phyloP scores from a whole-genome alignment of 2,797 vertebrate genomes.

The Pantherophis vulpinus region DNA sequence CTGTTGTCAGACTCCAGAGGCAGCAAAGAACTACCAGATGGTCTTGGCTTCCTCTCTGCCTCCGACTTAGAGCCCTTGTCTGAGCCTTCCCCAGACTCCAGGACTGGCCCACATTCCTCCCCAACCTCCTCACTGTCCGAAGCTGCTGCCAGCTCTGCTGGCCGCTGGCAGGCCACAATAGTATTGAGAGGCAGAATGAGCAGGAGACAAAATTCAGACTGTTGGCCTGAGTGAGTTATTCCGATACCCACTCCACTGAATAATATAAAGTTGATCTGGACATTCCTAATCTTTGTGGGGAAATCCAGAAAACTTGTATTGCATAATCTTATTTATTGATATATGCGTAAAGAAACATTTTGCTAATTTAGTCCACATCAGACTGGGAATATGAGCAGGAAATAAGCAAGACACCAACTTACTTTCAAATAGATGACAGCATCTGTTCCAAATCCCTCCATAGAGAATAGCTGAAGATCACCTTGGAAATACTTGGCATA shows the following conservation, averaged over 20 bases:
- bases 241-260: neutral
- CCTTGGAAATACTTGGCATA: slow-evolving; percentile 97
- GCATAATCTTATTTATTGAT: neutral
- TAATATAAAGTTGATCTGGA: neutral
- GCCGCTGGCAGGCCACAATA: neutral
- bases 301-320: neutral
- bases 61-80: too few species aligned
- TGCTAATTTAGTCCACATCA: neutral
- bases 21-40: too few species aligned
- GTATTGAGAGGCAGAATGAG: neutral
- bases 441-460: slow-evolving; percentile 92
- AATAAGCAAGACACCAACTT: neutral
- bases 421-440: slow-evolving; percentile 94
- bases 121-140: too few species aligned
- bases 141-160: too few species aligned
- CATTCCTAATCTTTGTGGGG: neutral
- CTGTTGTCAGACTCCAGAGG: too few species aligned
- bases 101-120: too few species aligned
- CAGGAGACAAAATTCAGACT: neutral
- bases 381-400: neutral
- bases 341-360: neutral
- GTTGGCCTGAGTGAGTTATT: neutral
- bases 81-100: too few species aligned
- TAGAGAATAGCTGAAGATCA: slow-evolving; percentile 93
- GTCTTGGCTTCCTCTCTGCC: too few species aligned